Evolutionary conservation across 1,140 invertebrate species (phyloP).

Genomic region (Musca vetustissima): DNA sequence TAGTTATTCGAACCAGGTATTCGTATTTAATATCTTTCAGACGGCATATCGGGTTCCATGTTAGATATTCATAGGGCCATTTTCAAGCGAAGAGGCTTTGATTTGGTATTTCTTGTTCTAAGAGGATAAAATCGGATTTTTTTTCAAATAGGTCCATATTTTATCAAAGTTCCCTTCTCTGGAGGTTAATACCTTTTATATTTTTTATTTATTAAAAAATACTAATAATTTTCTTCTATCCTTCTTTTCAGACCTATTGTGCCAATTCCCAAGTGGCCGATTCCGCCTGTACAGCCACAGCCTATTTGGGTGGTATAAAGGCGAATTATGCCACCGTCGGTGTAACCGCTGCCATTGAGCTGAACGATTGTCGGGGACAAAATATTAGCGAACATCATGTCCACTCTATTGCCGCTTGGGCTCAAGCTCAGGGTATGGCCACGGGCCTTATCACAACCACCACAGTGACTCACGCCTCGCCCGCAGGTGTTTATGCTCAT

Average conservation of each 20-base stretch:
- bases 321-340: conserved; percentile 75
- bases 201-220: background rate
- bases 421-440: conserved; percentile 68
- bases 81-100: too few relatives aligned
- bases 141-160: too few relatives aligned
- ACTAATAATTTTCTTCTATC: background rate
- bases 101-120: too few relatives aligned
- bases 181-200: too few relatives aligned
- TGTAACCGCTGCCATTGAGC: conserved; percentile 64
- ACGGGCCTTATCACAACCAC: conserved; percentile 75
- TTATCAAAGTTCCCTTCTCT: background rate
- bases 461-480: conserved; percentile 78
- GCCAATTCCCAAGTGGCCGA: conserved; percentile 68
- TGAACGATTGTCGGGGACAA: conserved; percentile 62
- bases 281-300: conserved; percentile 65
- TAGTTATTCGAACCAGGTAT: too few relatives aligned
- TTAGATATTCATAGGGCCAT: too few relatives aligned
- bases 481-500: conserved; percentile 73
- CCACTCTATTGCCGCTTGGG: conserved; percentile 71
- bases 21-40: too few relatives aligned
- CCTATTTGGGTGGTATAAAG: conserved; percentile 81
- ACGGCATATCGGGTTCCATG: too few relatives aligned
- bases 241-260: conserved; percentile 70
- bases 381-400: conserved; percentile 60
- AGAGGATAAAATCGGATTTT: too few relatives aligned